Evolutionary conservation across 1,140 invertebrate genomes (phyloP).

Genomic region (Pseudomyrmex pallidus): DNA sequence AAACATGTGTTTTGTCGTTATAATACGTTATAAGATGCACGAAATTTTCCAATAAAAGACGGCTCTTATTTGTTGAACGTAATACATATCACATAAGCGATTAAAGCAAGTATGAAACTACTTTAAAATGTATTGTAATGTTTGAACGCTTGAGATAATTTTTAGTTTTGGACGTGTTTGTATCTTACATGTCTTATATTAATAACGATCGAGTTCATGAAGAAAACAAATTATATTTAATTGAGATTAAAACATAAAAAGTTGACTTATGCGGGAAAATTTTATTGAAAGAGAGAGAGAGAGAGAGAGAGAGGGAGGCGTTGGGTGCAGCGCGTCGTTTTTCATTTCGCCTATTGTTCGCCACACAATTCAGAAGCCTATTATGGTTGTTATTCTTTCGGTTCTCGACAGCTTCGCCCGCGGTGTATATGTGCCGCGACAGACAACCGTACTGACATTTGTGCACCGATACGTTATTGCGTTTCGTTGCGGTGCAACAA

Average conservation of each 20-base stretch:
- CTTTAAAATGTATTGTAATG: no score
- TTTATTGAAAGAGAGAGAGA: neutral
- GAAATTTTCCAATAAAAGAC: no score
- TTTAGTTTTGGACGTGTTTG: no score
- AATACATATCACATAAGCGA: no score
- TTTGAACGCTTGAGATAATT: no score
- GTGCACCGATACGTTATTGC: conserved; percentile 75
- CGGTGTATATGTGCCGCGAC: conserved; percentile 66
- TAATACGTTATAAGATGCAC: no score
- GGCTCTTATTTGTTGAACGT: no score
- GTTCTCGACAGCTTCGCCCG: conserved; percentile 67
- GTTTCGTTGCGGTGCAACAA: conserved; percentile 71
- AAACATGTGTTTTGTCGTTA: conserved; percentile 8
- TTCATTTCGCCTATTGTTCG: conserved; percentile 74
- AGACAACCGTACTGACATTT: conserved; percentile 71
- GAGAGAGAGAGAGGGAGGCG: neutral
- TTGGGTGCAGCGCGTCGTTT: conserved; percentile 62
- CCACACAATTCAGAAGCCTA: conserved; percentile 74
- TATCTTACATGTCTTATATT: no score
- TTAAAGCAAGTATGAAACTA: no score
- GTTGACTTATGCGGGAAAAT: neutral
- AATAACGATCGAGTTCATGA: no score
- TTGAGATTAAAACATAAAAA: conserved; percentile 16
- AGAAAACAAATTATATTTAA: conserved; percentile 41
- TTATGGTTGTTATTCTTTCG: conserved; percentile 78